These are phyloP conservation scores for Kradibia gibbosae DNA, from an alignment of 1,140 invertebrate genomes.

Conservation along the genomic window DNA sequence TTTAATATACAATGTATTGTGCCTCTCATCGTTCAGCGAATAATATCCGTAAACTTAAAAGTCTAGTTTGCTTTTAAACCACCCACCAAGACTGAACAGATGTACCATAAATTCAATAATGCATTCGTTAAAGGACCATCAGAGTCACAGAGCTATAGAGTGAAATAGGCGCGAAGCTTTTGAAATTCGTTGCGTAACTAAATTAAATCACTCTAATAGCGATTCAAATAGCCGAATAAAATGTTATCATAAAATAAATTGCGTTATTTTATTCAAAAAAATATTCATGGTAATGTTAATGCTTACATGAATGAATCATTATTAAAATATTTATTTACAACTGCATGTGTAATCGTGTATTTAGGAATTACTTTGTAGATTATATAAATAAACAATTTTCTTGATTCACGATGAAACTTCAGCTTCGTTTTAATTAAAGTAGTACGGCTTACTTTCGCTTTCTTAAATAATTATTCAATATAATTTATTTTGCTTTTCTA, in stretches of 20 bases:
- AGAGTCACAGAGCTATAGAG: conserved; percentile 19
- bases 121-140: conserved; percentile 34
- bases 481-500: not conserved
- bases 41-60: not conserved
- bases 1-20: not conserved
- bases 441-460: not conserved
- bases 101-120: conserved; percentile 44
- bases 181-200: conserved; percentile 42
- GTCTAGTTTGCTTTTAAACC: conserved; percentile 37
- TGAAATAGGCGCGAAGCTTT: conserved; percentile 38
- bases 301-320: not conserved
- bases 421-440: not conserved
- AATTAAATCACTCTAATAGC: conserved; percentile 40
- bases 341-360: not conserved
- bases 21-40: not conserved
- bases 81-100: conserved; percentile 42
- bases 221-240: conserved; percentile 24
- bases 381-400: not conserved
- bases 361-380: not conserved
- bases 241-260: conserved; percentile 4
- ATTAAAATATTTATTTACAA: not conserved
- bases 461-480: not conserved
- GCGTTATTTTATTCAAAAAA: not conserved
- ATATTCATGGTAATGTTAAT: not conserved
- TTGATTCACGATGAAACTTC: not conserved